phyloP scores from a whole-genome alignment of 2,797 vertebrate genomes.

The Heterohyrax brucei region DNA sequence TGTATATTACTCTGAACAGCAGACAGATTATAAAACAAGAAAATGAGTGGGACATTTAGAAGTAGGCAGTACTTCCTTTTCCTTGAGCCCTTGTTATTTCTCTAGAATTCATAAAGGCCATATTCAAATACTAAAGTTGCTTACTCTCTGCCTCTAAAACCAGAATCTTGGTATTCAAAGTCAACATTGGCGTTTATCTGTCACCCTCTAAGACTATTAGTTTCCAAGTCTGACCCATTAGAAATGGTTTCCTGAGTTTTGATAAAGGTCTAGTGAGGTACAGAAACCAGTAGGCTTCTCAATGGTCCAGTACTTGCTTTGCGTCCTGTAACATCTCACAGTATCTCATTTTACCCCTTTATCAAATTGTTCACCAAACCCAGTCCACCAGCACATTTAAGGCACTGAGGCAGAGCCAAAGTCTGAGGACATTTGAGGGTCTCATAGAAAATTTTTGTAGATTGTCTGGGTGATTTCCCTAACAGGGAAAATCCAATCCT shows the following conservation, averaged over 20 bases:
- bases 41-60: not conserved
- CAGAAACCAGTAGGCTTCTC: not conserved
- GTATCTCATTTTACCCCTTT: not conserved
- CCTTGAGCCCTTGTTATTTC: not conserved
- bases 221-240: not conserved
- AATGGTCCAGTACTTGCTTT: not conserved
- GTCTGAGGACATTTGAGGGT: not conserved
- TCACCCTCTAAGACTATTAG: not conserved
- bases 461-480: not conserved
- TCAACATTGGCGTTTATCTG: not conserved
- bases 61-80: not conserved
- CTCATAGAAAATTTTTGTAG: not conserved
- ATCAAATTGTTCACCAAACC: not conserved
- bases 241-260: constrained; percentile 31
- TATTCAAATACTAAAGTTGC: not conserved
- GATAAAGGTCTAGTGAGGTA: not conserved
- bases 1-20: not conserved
- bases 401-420: not conserved
- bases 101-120: not conserved
- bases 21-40: not conserved
- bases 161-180: not conserved
- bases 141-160: not conserved
- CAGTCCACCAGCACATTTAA: not conserved
- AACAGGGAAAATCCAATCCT: not conserved
- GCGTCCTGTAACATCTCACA: not conserved